Percentiles rank a stretch among this genome's conserved stretches.
These are phyloP conservation scores for Melanotaenia boesemani DNA, from an alignment of 2,797 vertebrate genomes.

Conservation along the genomic window DNA sequence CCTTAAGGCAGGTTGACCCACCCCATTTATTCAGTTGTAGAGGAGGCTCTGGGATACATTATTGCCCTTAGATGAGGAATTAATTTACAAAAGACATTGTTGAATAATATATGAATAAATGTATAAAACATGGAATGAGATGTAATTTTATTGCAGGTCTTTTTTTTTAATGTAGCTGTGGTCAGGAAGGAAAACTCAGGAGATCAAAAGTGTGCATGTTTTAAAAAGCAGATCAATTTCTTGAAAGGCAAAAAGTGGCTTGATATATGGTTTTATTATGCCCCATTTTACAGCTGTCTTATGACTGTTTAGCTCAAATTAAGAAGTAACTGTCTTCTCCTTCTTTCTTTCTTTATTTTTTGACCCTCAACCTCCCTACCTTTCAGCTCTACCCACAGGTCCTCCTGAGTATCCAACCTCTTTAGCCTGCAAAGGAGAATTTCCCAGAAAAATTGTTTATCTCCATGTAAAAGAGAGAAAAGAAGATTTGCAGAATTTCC, in stretches of 20 bases:
- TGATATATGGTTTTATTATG: neutral
- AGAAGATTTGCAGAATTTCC: constrained; percentile 84
- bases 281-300: neutral
- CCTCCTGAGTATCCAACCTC: neutral
- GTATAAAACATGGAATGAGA: constrained; percentile 41
- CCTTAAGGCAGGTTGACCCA: constrained; percentile 70
- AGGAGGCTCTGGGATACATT: constrained; percentile 57
- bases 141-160: constrained; percentile 33
- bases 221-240: constrained; percentile 10
- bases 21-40: constrained; percentile 60
- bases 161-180: constrained; percentile 30
- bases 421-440: constrained; percentile 14
- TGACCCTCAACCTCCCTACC: neutral
- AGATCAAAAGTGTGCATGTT: neutral
- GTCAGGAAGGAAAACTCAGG: constrained; percentile 14
- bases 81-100: constrained; percentile 65
- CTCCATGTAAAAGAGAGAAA: constrained; percentile 83
- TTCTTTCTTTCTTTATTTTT: neutral
- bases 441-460: constrained; percentile 68
- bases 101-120: constrained; percentile 67
- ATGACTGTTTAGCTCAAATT: neutral
- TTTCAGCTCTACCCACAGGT: constrained; percentile 1
- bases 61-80: constrained; percentile 68
- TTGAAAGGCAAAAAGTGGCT: neutral
- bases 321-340: neutral